Evolutionary conservation across 2,113 vertebrate species (phyloP).

Genomic region (Odontesthes bonariensis): DNA sequence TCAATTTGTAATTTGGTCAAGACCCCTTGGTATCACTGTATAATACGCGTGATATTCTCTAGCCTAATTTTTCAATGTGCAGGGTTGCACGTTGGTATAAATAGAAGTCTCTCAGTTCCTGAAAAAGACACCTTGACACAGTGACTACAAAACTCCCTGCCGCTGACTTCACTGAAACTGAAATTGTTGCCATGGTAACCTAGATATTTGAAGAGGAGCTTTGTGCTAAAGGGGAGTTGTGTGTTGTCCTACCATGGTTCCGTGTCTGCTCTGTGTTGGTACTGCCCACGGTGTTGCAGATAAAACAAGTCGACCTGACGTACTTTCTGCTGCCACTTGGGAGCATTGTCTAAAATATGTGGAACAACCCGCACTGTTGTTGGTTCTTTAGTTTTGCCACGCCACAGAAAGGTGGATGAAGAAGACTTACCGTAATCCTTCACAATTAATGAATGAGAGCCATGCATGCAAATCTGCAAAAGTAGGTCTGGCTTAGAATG

Average conservation of each 20-base stretch:
- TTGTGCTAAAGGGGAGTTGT: not conserved
- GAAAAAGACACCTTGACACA: not conserved
- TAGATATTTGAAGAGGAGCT: not conserved
- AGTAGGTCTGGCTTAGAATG: too few species aligned
- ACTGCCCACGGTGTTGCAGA: not conserved
- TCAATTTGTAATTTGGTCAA: not conserved
- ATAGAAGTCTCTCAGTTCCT: not conserved
- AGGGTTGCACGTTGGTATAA: not conserved
- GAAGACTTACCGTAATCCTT: not conserved
- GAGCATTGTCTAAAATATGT: not conserved
- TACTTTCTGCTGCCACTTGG: not conserved
- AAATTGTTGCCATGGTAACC: not conserved
- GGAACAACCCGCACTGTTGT: not conserved
- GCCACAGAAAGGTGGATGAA: not conserved
- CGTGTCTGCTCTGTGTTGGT: too few species aligned
- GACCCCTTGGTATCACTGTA: not conserved
- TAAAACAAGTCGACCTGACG: too few species aligned
- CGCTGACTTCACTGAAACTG: not conserved
- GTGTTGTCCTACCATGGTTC: not conserved
- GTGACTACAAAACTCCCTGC: not conserved
- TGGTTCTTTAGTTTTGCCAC: not conserved
- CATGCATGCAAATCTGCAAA: too few species aligned
- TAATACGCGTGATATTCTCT: not conserved
- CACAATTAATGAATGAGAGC: not conserved
- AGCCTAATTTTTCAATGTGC: not conserved